Percentiles rank a stretch among this genome's conserved stretches.
These are phyloP conservation scores for Mungos mungo DNA, from an alignment of 2,113 vertebrate genomes.

Conservation along the genomic window DNA sequence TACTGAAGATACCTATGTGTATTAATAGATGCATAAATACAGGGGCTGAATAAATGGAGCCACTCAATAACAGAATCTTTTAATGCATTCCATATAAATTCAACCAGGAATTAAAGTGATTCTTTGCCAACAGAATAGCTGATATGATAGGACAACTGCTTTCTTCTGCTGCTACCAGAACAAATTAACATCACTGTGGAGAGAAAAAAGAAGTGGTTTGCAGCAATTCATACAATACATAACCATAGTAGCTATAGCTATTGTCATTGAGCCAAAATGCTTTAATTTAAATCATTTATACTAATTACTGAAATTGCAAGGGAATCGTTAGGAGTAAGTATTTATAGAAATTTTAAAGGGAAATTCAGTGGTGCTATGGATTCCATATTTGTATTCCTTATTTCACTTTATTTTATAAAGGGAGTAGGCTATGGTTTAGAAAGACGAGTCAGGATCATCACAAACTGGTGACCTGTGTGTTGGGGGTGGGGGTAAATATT, in stretches of 20 bases:
- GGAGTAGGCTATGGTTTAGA: not conserved
- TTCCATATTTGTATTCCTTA: constrained; percentile 51
- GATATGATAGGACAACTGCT: constrained; percentile 61
- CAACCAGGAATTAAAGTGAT: constrained; percentile 52
- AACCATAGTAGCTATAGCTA: constrained; percentile 29
- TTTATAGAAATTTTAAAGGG: constrained; percentile 63
- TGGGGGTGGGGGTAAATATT: not conserved
- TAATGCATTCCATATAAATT: constrained; percentile 30
- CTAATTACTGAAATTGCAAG: constrained; percentile 59
- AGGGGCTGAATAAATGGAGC: not conserved
- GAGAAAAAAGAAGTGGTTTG: constrained; percentile 43
- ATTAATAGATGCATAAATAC: constrained; percentile 17
- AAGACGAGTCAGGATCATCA: not conserved
- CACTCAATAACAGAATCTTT: constrained; percentile 34
- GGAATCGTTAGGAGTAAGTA: constrained; percentile 48
- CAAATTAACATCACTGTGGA: constrained; percentile 63
- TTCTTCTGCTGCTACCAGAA: constrained; percentile 36
- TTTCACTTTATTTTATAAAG: constrained; percentile 37
- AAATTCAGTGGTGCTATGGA: constrained; percentile 28
- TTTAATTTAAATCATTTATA: constrained; percentile 74
- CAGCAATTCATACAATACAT: constrained; percentile 58
- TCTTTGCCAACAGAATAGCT: constrained; percentile 29
- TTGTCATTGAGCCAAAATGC: constrained; percentile 53
- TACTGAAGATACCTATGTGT: not conserved
- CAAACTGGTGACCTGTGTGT: not conserved